These are phyloP conservation scores for Chaenocephalus aceratus DNA, from an alignment of 2,113 vertebrate species.

Conservation along the genomic window DNA sequence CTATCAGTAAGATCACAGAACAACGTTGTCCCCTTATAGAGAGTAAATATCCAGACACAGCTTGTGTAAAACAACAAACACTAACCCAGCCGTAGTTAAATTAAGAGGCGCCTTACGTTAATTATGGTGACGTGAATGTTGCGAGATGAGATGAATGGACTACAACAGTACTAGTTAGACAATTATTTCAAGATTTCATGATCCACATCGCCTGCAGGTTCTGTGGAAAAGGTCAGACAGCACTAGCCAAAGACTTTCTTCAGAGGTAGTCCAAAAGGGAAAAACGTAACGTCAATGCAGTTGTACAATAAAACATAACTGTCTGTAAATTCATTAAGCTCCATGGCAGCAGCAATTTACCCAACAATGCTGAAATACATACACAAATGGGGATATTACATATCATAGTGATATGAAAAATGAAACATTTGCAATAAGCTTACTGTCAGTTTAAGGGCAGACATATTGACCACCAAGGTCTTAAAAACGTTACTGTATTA, in stretches of 20 bases:
- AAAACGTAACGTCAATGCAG: constrained; percentile 63
- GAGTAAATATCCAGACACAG: constrained; percentile 73
- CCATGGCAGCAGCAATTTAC: constrained; percentile 64
- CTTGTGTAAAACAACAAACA: constrained; percentile 63
- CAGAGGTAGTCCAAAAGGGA: constrained; percentile 74
- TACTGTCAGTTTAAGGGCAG: neutral
- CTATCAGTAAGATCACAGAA: constrained; percentile 74
- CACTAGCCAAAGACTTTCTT: constrained; percentile 33
- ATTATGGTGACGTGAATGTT: constrained; percentile 59
- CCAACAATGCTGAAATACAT: constrained; percentile 75
- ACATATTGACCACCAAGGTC: constrained; percentile 26
- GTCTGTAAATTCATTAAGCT: constrained; percentile 44
- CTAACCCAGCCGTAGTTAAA: constrained; percentile 61
- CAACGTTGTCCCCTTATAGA: constrained; percentile 66
- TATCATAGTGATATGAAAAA: too few species aligned
- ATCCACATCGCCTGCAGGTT: constrained; percentile 45
- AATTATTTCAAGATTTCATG: constrained; percentile 68
- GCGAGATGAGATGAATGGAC: constrained; percentile 76
- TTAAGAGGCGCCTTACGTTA: constrained; percentile 66
- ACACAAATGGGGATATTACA: constrained; percentile 34
- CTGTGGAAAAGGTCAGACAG: constrained; percentile 35
- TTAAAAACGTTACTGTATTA: neutral
- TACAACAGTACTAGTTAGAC: constrained; percentile 68
- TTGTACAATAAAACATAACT: constrained; percentile 52
- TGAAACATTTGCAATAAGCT: constrained; percentile 16